phyloP scores from a whole-genome alignment of 2,888 invertebrate species.

The Loripinus fragilis region DNA sequence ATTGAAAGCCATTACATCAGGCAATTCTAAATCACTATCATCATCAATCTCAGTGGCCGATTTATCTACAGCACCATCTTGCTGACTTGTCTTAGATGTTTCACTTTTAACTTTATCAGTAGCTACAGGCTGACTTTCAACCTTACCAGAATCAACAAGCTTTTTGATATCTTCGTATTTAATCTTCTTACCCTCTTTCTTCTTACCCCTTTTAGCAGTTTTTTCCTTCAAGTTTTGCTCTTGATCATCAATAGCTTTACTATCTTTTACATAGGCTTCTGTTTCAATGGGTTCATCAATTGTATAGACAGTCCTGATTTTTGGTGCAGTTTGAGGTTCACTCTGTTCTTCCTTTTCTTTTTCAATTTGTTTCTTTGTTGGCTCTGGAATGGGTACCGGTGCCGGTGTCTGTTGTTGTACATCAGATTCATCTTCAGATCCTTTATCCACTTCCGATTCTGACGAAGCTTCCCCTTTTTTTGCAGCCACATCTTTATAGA shows the following conservation, averaged over 20 bases:
- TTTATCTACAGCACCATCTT: too few species aligned
- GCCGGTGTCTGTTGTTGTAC: too few species aligned
- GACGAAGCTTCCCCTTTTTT: background rate
- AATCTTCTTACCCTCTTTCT: background rate
- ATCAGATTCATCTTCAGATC: background rate
- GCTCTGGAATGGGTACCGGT: background rate
- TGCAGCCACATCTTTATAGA: constrained; percentile 5
- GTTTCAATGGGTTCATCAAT: too few species aligned
- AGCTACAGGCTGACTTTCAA: too few species aligned
- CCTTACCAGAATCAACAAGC: too few species aligned
- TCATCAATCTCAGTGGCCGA: too few species aligned
- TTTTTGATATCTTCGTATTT: too few species aligned
- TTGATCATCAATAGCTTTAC: background rate
- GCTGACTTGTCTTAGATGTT: too few species aligned
- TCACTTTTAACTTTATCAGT: too few species aligned
- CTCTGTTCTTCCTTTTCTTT: background rate
- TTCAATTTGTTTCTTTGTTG: background rate
- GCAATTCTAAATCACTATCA: too few species aligned
- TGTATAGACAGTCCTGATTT: background rate
- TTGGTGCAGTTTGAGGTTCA: background rate
- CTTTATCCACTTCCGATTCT: background rate
- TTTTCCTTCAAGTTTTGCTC: background rate
- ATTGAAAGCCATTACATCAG: too few species aligned
- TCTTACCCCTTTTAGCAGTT: background rate
- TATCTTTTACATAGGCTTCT: too few species aligned